Percentiles rank a stretch among this genome's conserved stretches.
phyloP scores from a whole-genome alignment of 2,797 vertebrate species.

The Chrosomus eos region DNA sequence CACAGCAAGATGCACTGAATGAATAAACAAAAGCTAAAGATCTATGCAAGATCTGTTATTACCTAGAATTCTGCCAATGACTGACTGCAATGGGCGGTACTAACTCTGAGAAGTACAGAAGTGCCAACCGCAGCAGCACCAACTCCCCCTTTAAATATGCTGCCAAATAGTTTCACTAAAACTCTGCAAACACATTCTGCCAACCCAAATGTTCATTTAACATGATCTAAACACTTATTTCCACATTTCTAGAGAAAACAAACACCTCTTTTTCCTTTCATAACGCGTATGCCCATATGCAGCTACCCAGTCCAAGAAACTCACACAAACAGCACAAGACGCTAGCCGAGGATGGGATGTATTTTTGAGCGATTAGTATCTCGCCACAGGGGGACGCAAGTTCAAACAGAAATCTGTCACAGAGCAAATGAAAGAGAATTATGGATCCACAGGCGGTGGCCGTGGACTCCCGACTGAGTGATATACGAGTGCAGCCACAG shows the following conservation, averaged over 20 bases:
- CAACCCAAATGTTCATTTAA: conserved; percentile 35
- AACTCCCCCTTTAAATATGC: neutral
- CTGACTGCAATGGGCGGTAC: conserved; percentile 21
- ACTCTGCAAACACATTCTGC: conserved; percentile 39
- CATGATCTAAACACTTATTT: conserved; percentile 43
- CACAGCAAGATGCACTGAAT: conserved; percentile 14
- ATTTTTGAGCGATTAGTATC: conserved; percentile 49
- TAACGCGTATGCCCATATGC: neutral
- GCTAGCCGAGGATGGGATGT: neutral
- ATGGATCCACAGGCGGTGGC: conserved; percentile 47
- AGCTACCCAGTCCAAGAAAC: neutral
- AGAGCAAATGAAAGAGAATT: conserved; percentile 50
- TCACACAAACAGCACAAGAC: conserved; percentile 4
- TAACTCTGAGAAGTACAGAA: conserved; percentile 35
- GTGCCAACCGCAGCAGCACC: conserved; percentile 3
- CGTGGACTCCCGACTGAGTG: conserved; percentile 39
- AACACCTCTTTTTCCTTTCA: conserved; percentile 28
- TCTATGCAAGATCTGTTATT: neutral
- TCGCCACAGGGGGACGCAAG: conserved; percentile 40
- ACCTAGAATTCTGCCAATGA: conserved; percentile 18
- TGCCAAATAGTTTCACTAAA: conserved; percentile 54
- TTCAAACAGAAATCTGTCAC: conserved; percentile 47
- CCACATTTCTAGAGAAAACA: conserved; percentile 24
- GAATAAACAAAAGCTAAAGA: conserved; percentile 21
- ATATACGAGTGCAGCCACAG: conserved; percentile 47